Conservation (phyloP, 1,140 invertebrate genomes). For the Pachypsylla venusta region DNA sequence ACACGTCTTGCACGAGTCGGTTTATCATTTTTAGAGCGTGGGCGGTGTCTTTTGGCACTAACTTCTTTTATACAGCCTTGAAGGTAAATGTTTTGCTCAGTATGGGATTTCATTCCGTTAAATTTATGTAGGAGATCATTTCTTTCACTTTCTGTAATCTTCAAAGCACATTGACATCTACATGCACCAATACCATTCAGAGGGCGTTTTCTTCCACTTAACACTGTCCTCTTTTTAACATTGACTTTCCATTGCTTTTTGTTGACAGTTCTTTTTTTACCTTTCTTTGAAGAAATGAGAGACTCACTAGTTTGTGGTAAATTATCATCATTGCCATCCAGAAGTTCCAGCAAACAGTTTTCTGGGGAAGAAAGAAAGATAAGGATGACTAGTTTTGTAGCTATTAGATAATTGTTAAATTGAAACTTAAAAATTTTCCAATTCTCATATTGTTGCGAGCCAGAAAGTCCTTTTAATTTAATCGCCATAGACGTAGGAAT, state of each 20-base stretch:
- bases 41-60: not conserved
- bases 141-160: not conserved
- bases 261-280: not conserved
- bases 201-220: not conserved
- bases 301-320: no score
- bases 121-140: not conserved
- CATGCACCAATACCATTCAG: not conserved
- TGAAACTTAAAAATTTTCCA: no score
- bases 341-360: no score
- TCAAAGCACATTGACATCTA: not conserved
- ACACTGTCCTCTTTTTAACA: not conserved
- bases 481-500: no score
- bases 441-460: no score
- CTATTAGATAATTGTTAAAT: no score
- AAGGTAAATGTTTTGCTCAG: not conserved
- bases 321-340: no score
- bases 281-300: no score
- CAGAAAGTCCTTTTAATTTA: no score
- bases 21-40: not conserved
- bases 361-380: no score
- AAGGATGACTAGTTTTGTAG: no score
- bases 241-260: not conserved
- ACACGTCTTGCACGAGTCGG: not conserved
- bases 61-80: not conserved
- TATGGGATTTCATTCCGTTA: not conserved